Conservation (phyloP, 64 coral and sea anemone genomes). For the Actinia tenebrosa region DNA sequence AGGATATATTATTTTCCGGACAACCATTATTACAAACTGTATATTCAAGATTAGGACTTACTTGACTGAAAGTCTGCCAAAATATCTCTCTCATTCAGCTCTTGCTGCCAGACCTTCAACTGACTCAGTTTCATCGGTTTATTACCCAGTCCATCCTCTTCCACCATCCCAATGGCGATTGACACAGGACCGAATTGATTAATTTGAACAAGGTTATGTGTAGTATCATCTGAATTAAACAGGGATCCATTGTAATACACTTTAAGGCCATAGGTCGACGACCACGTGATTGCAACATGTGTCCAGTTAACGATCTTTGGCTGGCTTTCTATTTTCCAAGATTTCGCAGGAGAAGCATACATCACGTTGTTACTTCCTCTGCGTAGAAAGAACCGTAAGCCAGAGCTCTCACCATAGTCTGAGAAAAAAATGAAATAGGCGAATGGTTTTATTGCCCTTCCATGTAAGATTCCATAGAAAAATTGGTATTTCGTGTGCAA, state of each 20-base stretch:
- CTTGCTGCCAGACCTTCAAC: constrained; percentile 8
- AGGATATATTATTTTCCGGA: too few species aligned
- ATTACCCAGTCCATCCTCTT: neutral
- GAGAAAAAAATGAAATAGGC: neutral
- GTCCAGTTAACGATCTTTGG: constrained; percentile 17
- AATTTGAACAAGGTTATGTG: neutral
- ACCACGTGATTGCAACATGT: constrained; percentile 25
- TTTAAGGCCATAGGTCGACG: constrained; percentile 14
- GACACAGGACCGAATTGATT: neutral
- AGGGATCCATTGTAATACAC: constrained; percentile 33
- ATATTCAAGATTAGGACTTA: neutral
- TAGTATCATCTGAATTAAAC: too few species aligned
- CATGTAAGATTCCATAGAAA: too few species aligned
- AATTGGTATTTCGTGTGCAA: too few species aligned
- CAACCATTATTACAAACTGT: too few species aligned
- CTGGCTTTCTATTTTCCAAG: constrained; percentile 15
- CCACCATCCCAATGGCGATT: neutral
- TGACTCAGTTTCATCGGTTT: neutral
- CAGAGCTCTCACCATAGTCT: neutral
- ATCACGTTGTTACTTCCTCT: constrained; percentile 30
- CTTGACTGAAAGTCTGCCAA: neutral
- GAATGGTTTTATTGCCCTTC: too few species aligned
- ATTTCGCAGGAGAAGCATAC: neutral
- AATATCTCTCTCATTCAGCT: neutral
- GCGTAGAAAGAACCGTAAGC: neutral